Conservation (phyloP, 2,797 vertebrate species). For the Tenualosa ilisha region DNA sequence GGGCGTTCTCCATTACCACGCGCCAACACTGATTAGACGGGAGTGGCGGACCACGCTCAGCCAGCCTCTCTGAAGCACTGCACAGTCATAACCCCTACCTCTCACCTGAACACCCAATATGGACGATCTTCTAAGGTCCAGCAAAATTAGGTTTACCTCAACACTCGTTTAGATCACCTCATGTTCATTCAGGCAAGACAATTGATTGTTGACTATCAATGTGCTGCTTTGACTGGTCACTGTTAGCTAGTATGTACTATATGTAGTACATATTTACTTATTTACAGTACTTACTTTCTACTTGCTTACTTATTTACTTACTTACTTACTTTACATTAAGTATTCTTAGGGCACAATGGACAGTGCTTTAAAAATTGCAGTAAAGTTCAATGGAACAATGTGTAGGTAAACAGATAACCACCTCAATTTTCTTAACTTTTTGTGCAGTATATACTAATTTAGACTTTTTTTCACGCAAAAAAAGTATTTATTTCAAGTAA, state of each 20-base stretch:
- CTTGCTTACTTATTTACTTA: too few species aligned
- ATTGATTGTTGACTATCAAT: too few species aligned
- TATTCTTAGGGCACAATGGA: neutral
- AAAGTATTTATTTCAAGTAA: neutral
- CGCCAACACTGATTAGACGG: neutral
- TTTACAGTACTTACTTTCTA: too few species aligned
- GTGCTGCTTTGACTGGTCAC: too few species aligned
- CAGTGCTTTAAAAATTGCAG: neutral
- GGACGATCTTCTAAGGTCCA: neutral
- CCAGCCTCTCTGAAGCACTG: neutral
- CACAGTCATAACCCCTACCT: neutral
- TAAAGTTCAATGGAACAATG: neutral
- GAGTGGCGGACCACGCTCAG: neutral
- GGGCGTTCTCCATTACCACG: constrained; percentile 25
- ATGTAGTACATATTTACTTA: too few species aligned
- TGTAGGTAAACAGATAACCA: neutral
- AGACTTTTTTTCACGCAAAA: neutral
- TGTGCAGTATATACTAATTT: neutral
- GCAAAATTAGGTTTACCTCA: neutral
- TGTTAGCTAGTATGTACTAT: too few species aligned
- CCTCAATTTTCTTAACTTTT: too few species aligned
- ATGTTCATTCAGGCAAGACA: neutral
- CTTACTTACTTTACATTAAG: too few species aligned
- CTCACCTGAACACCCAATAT: neutral
- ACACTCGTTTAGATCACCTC: neutral